These are phyloP conservation scores for Corapipo altera DNA, from an alignment of 2,113 vertebrate genomes.

Conservation along the genomic window DNA sequence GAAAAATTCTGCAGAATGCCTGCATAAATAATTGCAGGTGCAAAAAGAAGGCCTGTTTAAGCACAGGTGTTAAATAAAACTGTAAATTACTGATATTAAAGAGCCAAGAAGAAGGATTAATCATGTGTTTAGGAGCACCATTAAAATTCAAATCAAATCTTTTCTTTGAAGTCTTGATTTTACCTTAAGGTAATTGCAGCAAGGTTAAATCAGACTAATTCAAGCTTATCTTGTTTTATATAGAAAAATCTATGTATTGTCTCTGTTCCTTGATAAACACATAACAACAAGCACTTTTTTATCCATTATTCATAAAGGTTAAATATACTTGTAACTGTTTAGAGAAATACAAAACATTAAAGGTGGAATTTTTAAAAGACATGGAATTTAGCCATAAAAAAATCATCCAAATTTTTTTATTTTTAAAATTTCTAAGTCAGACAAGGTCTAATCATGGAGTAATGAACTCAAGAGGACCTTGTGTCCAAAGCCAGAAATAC, in stretches of 20 bases:
- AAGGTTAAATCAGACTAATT: neutral
- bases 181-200: neutral
- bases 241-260: neutral
- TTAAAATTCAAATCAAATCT: neutral
- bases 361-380: neutral
- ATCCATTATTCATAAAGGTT: neutral
- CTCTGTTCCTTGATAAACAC: neutral
- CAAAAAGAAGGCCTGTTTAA: neutral
- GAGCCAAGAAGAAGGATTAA: neutral
- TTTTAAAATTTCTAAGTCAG: neutral
- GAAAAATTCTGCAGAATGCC: neutral
- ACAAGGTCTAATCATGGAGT: neutral
- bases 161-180: slow-evolving; percentile 6
- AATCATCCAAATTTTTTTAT: neutral
- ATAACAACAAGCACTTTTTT: neutral
- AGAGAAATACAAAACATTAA: neutral
- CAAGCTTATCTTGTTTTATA: neutral
- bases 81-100: neutral
- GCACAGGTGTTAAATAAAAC: neutral
- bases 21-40: neutral
- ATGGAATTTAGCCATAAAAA: neutral
- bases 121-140: neutral
- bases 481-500: neutral
- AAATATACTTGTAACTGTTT: neutral
- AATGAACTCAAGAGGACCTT: neutral